These are phyloP conservation scores for Trachelus stipa DNA, from an alignment of 2,888 invertebrate genomes.

Conservation along the genomic window DNA sequence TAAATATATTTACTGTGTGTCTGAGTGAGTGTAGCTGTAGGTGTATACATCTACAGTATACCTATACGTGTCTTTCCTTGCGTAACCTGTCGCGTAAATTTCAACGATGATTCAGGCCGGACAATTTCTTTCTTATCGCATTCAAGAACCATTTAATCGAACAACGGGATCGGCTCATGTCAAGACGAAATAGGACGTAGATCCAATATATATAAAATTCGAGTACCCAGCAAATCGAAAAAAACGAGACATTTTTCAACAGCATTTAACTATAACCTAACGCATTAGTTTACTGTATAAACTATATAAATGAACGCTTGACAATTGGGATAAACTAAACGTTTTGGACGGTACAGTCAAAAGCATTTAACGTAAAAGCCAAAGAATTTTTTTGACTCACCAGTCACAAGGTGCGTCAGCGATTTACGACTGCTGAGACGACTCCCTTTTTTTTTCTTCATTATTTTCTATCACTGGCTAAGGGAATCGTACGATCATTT, in stretches of 20 bases:
- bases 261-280: slow-evolving; percentile 49
- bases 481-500: too few species aligned
- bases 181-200: slow-evolving; percentile 20
- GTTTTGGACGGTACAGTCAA: slow-evolving; percentile 51
- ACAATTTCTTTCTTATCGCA: slow-evolving; percentile 23
- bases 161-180: slow-evolving; percentile 39
- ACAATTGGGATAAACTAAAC: slow-evolving; percentile 49
- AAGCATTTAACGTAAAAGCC: slow-evolving; percentile 42
- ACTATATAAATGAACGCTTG: slow-evolving; percentile 57
- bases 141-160: slow-evolving; percentile 47
- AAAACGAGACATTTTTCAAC: slow-evolving; percentile 44
- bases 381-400: slow-evolving; percentile 28
- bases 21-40: neutral
- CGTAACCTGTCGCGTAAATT: neutral
- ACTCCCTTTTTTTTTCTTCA: slow-evolving; percentile 10
- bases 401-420: slow-evolving; percentile 38
- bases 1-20: neutral
- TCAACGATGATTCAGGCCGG: slow-evolving; percentile 5
- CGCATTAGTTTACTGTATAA: slow-evolving; percentile 44
- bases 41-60: neutral
- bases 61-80: neutral
- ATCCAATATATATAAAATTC: slow-evolving; percentile 43
- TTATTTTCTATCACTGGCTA: neutral
- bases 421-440: slow-evolving; percentile 24
- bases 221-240: slow-evolving; percentile 44